Percentiles rank a stretch among this genome's conserved stretches.
These are phyloP conservation scores for Apus apus DNA, from an alignment of 2,113 vertebrate species.

Conservation along the genomic window DNA sequence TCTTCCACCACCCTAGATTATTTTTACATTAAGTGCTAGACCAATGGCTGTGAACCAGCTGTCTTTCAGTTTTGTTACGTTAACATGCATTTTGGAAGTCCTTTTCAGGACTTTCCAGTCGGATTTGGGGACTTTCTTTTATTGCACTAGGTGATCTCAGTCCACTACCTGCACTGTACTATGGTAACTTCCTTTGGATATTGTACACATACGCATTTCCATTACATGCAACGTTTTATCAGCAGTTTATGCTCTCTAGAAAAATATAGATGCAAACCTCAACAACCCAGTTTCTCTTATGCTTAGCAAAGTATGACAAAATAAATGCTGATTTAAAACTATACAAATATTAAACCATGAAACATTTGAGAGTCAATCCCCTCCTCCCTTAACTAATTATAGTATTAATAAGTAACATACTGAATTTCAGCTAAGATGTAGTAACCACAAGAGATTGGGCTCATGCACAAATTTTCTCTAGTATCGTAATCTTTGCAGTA, in stretches of 20 bases:
- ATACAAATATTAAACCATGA: neutral
- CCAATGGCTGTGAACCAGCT: rapidly evolving
- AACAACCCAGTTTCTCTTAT: neutral
- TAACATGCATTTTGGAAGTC: neutral
- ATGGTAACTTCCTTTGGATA: neutral
- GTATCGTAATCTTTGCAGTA: neutral
- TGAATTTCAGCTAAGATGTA: neutral
- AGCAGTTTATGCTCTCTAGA: neutral
- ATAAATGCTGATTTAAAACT: neutral
- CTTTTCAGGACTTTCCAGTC: neutral
- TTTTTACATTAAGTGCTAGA: neutral
- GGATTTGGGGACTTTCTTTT: neutral
- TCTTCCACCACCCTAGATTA: neutral
- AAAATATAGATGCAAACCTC: neutral
- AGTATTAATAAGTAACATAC: neutral
- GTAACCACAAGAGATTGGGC: neutral
- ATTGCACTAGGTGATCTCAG: neutral
- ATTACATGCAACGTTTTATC: neutral
- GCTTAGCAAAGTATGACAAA: neutral
- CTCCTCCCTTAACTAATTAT: slow-evolving; percentile 8
- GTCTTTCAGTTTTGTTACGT: neutral
- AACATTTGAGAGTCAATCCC: neutral
- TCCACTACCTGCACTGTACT: neutral
- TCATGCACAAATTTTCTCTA: neutral
- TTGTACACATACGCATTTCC: neutral